A percentile compares a stretch with the other conserved stretches of the same genome.
These are phyloP conservation scores for Lochmaea capreae DNA, from an alignment of 2,888 invertebrate species.

Conservation along the genomic window DNA sequence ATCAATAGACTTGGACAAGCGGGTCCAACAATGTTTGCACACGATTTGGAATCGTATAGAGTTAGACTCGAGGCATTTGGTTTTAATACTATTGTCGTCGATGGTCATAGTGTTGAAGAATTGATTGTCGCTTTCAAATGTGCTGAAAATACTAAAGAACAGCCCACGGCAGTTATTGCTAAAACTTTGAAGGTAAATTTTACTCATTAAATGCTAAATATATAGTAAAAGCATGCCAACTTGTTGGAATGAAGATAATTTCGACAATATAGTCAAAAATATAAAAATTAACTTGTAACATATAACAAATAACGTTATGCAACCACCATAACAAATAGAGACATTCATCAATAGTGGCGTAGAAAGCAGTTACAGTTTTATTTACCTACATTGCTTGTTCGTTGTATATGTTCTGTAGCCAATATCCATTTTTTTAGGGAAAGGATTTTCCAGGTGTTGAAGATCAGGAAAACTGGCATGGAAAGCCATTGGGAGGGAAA, in stretches of 20 bases:
- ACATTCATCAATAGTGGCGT: too few relatives aligned
- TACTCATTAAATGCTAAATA: too few relatives aligned
- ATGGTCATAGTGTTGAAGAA: constrained; percentile 95
- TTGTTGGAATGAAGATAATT: too few relatives aligned
- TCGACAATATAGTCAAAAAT: too few relatives aligned
- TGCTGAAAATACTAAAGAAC: constrained; percentile 77
- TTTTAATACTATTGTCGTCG: constrained; percentile 88
- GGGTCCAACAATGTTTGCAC: constrained; percentile 92
- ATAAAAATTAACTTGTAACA: too few relatives aligned
- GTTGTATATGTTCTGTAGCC: too few relatives aligned
- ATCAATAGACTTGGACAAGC: constrained; percentile 97
- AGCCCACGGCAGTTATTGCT: constrained; percentile 92
- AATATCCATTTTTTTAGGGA: constrained; percentile 70
- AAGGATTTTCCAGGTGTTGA: constrained; percentile 89
- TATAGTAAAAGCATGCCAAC: too few relatives aligned
- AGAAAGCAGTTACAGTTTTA: too few relatives aligned
- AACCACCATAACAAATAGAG: too few relatives aligned
- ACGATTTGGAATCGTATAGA: constrained; percentile 86
- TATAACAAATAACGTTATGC: too few relatives aligned
- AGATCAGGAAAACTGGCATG: constrained; percentile 96
- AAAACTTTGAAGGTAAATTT: constrained; percentile 84
- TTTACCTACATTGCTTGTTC: too few relatives aligned
- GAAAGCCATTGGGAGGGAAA: constrained; percentile 91
- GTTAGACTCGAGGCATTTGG: constrained; percentile 90
- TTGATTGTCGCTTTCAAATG: constrained; percentile 89